Evolutionary conservation across 2,888 invertebrate species (phyloP).

Genomic region (Brassicogethes aeneus): DNA sequence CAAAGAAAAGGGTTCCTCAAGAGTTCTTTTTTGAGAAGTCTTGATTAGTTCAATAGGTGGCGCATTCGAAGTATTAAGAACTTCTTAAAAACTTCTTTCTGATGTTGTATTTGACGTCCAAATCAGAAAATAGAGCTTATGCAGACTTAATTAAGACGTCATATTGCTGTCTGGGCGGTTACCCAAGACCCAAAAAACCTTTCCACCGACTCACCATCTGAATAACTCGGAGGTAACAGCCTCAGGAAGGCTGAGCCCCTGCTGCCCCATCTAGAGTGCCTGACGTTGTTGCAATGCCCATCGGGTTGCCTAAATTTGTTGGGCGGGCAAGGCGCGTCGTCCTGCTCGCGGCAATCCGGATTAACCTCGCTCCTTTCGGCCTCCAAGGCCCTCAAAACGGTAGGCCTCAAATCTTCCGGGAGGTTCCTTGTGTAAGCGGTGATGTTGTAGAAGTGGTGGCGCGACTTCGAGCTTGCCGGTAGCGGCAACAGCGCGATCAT

Average conservation of each 20-base stretch:
- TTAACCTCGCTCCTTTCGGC: slow-evolving; percentile 13
- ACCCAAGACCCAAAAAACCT: no score
- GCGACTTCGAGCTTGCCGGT: slow-evolving; percentile 1
- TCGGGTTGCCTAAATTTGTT: slow-evolving; percentile 74
- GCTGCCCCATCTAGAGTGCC: slow-evolving; percentile 76
- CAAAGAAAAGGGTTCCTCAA: no score
- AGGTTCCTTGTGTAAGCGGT: slow-evolving; percentile 32
- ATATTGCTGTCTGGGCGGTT: no score
- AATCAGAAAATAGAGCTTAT: no score
- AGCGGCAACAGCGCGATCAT: neutral
- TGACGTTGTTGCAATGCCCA: slow-evolving; percentile 83
- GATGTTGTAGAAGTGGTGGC: slow-evolving; percentile 25
- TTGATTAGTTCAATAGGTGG: no score
- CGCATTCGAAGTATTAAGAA: no score
- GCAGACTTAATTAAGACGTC: no score
- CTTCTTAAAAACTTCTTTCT: no score
- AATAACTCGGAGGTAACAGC: slow-evolving; percentile 61
- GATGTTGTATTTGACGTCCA: no score
- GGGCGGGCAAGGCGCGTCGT: slow-evolving; percentile 62
- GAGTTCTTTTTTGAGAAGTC: no score
- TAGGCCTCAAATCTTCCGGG: slow-evolving; percentile 32
- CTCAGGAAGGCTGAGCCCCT: slow-evolving; percentile 70
- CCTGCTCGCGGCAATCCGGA: slow-evolving; percentile 34
- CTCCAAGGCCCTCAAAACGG: slow-evolving; percentile 34
- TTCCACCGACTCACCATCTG: slow-evolving; percentile 61